phyloP scores from a whole-genome alignment of 2,113 vertebrate genomes.

The Eupsittula cactorum region DNA sequence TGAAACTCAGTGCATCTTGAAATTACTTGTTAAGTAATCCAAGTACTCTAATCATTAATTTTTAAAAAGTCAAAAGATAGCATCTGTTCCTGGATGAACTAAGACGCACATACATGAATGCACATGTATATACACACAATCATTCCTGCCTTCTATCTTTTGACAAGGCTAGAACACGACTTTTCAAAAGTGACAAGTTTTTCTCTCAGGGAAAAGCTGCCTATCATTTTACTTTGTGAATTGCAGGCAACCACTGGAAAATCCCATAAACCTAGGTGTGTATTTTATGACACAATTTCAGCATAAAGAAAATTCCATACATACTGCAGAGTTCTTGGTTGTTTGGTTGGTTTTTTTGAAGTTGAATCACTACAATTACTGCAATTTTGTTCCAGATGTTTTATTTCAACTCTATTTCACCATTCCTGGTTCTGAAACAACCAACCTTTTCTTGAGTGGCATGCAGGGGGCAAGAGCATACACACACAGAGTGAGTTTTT shows the following conservation, averaged over 20 bases:
- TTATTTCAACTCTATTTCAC: background rate
- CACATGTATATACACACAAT: background rate
- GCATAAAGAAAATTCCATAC: background rate
- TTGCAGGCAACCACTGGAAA: background rate
- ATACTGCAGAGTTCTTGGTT: background rate
- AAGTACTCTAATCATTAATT: background rate
- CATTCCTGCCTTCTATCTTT: background rate
- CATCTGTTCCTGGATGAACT: background rate
- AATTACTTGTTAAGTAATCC: background rate
- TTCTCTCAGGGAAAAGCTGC: background rate
- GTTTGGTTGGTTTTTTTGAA: background rate
- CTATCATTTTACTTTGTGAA: background rate
- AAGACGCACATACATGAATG: background rate
- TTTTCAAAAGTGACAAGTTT: background rate
- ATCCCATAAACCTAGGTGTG: background rate
- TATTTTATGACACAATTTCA: background rate
- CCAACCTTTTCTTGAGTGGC: background rate
- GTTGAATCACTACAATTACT: background rate
- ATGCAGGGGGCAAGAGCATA: background rate
- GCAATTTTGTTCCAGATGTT: background rate
- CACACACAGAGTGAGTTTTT: conserved; percentile 19
- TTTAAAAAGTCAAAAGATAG: background rate
- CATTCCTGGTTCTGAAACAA: background rate
- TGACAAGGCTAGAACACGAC: background rate
- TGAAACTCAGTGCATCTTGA: background rate